Evolutionary conservation across 1,140 invertebrate genomes (phyloP).

Genomic region (Zaprionus inermis): DNA sequence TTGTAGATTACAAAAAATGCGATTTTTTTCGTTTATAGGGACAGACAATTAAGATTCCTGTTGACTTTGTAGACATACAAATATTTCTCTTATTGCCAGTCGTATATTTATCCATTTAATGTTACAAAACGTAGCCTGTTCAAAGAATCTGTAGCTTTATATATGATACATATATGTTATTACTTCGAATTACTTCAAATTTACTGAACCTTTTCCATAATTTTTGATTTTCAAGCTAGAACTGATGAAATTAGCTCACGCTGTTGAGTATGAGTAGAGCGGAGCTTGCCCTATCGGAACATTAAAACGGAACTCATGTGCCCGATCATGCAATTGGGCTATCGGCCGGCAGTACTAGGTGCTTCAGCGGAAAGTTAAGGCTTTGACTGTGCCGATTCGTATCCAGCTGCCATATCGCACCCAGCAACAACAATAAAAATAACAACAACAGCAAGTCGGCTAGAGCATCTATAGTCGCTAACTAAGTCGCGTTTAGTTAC

Average conservation of each 20-base stretch:
- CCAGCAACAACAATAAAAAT: conserved; percentile 36
- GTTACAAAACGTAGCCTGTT: no score
- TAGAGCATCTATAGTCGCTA: conserved; percentile 8
- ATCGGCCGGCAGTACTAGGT: conserved; percentile 53
- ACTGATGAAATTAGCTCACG: conserved; percentile 20
- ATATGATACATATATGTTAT: no score
- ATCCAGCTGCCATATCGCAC: conserved; percentile 36
- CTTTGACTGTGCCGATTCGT: conserved; percentile 27
- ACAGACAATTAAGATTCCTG: no score
- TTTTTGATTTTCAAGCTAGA: not conserved
- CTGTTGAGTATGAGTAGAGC: not conserved
- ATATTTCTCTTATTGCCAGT: no score
- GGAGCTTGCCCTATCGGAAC: conserved; percentile 28
- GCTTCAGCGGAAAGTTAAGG: conserved; percentile 29
- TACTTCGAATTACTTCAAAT: no score
- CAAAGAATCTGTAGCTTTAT: no score
- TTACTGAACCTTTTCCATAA: no score
- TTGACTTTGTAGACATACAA: no score
- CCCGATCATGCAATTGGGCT: conserved; percentile 63
- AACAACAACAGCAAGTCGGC: conserved; percentile 29
- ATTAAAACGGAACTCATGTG: conserved; percentile 68
- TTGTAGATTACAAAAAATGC: no score
- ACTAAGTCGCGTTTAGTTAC: conserved; percentile 17
- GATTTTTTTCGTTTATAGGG: no score
- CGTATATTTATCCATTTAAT: no score